Conservation (phyloP, 2,888 invertebrate genomes). For the Formica aserva region DNA sequence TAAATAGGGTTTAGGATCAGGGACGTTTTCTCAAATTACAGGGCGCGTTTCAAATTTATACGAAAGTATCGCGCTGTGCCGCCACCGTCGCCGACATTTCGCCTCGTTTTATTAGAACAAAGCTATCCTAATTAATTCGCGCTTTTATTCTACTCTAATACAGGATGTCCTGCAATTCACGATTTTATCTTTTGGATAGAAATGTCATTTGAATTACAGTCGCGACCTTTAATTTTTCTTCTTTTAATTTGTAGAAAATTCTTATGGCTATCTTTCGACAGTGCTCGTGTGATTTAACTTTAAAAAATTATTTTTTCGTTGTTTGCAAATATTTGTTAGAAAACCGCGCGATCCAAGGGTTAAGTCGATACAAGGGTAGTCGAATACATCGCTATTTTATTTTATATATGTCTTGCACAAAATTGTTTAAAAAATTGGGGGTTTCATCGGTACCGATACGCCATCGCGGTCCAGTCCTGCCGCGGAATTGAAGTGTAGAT, state of each 20-base stretch:
- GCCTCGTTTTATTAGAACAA: constrained; percentile 50
- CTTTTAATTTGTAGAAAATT: not conserved
- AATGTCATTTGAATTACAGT: not conserved
- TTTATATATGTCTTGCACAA: not conserved
- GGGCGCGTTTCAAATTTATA: constrained; percentile 56
- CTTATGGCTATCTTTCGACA: not conserved
- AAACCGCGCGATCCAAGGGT: not conserved
- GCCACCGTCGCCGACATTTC: constrained; percentile 26
- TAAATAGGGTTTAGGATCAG: constrained; percentile 53
- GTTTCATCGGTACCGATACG: not conserved
- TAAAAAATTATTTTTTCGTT: not conserved
- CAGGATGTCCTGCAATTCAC: constrained; percentile 18
- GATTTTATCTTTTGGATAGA: constrained; percentile 16
- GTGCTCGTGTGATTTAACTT: not conserved
- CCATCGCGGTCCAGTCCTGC: constrained; percentile 7
- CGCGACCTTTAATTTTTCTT: not conserved
- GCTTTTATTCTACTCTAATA: constrained; percentile 38
- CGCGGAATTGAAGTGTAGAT: constrained; percentile 15
- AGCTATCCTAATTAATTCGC: constrained; percentile 52
- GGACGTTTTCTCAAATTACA: constrained; percentile 55
- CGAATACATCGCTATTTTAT: not conserved
- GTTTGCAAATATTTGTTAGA: constrained; percentile 1
- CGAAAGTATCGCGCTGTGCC: constrained; percentile 41
- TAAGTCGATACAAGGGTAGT: not conserved
- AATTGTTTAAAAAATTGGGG: not conserved